These are phyloP conservation scores for Pocillopora damicornis DNA, from an alignment of 64 coral and sea anemone species.

Conservation along the genomic window DNA sequence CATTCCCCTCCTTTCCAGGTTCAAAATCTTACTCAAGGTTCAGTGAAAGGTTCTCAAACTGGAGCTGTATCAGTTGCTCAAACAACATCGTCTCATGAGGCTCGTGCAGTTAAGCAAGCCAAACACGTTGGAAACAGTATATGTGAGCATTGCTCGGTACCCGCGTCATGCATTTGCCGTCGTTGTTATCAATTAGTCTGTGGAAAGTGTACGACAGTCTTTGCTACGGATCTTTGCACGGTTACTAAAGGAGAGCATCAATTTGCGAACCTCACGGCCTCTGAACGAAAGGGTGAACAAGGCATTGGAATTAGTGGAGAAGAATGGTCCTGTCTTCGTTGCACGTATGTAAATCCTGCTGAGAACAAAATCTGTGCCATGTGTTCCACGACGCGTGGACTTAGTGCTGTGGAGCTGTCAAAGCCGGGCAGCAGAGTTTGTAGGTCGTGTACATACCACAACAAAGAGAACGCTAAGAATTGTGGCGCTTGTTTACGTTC, in stretches of 20 bases:
- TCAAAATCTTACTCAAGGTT: background rate
- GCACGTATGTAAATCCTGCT: background rate
- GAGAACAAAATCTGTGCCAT: background rate
- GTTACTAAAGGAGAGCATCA: background rate
- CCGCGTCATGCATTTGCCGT: background rate
- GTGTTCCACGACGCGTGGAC: background rate
- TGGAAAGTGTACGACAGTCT: background rate
- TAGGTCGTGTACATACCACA: background rate
- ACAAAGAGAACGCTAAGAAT: background rate
- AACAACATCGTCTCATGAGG: too few species aligned
- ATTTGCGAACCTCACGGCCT: background rate
- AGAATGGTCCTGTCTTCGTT: slow-evolving; percentile 1
- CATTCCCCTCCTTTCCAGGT: too few species aligned
- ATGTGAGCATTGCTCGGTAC: background rate
- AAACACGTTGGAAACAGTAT: background rate
- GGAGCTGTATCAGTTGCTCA: background rate
- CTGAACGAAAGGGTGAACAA: background rate
- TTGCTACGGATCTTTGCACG: background rate
- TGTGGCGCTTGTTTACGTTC: background rate
- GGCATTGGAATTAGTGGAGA: too few species aligned
- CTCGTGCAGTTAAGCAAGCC: background rate
- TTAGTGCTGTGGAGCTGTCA: background rate
- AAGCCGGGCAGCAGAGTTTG: background rate
- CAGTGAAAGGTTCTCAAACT: background rate
- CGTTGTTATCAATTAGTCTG: background rate